These are phyloP conservation scores for Andrena chrysosceles DNA, from an alignment of 2,888 invertebrate genomes.

Conservation along the genomic window DNA sequence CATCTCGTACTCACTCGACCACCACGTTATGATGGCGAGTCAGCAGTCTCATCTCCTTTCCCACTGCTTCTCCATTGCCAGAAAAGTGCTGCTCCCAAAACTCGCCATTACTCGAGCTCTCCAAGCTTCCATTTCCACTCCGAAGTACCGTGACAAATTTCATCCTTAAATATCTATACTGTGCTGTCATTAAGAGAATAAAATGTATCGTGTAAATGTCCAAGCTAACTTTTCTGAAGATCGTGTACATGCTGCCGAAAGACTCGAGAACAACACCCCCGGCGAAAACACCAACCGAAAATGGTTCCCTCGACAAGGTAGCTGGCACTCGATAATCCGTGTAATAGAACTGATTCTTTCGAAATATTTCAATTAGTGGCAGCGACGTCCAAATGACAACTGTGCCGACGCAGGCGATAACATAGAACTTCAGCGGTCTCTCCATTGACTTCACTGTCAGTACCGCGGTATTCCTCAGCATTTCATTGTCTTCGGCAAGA, in stretches of 20 bases:
- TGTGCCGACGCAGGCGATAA: slow-evolving; percentile 30
- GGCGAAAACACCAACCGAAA: slow-evolving; percentile 54
- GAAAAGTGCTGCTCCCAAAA: neutral
- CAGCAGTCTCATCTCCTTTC: slow-evolving; percentile 49
- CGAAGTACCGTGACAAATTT: slow-evolving; percentile 56
- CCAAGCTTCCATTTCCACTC: neutral
- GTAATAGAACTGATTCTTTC: slow-evolving; percentile 61
- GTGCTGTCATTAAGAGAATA: slow-evolving; percentile 66
- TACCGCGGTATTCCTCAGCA: slow-evolving; percentile 28
- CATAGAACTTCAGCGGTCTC: slow-evolving; percentile 65
- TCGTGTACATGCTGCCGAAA: slow-evolving; percentile 35
- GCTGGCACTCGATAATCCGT: slow-evolving; percentile 66
- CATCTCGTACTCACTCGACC: slow-evolving; percentile 54
- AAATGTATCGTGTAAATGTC: slow-evolving; percentile 72
- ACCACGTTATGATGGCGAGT: slow-evolving; percentile 58
- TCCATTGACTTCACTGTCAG: slow-evolving; percentile 53
- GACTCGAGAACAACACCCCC: slow-evolving; percentile 48
- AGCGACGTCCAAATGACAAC: slow-evolving; percentile 53
- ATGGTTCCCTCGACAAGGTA: slow-evolving; percentile 61
- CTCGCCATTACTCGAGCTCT: neutral
- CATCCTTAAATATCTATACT: slow-evolving; percentile 66
- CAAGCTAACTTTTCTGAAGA: slow-evolving; percentile 62
- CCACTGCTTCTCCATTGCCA: neutral
- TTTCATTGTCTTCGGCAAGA: slow-evolving; percentile 40
- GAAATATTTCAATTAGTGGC: slow-evolving; percentile 48